Conservation (phyloP, 1,140 invertebrate species). For the Drosophila orena region DNA sequence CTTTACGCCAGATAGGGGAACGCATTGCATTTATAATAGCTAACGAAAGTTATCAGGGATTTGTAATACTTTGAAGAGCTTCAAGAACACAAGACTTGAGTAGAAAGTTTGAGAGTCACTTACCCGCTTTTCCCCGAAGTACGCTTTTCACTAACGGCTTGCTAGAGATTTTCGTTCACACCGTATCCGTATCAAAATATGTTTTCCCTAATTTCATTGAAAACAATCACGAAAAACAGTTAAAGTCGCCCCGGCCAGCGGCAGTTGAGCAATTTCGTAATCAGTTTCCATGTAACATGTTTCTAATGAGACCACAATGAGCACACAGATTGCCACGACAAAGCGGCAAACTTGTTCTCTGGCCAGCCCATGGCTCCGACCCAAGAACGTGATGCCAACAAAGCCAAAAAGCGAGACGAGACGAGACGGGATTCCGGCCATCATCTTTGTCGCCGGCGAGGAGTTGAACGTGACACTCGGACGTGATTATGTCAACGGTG, state of each 20-base stretch:
- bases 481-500: conserved; percentile 78
- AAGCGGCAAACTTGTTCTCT: conserved; percentile 65
- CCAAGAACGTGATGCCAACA: conserved; percentile 76
- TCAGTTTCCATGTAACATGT: conserved; percentile 76
- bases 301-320: conserved; percentile 72
- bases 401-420: conserved; percentile 53
- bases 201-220: conserved; percentile 54
- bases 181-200: conserved; percentile 4
- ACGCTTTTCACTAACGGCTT: background rate
- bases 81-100: background rate
- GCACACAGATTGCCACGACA: conserved; percentile 34
- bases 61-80: background rate
- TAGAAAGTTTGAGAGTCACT: conserved; percentile 6
- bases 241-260: conserved; percentile 36
- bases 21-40: background rate
- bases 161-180: conserved; percentile 9
- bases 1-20: background rate
- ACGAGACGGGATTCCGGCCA: conserved; percentile 39
- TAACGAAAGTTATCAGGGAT: background rate
- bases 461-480: conserved; percentile 75
- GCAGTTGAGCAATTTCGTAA: conserved; percentile 62
- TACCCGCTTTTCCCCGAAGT: background rate
- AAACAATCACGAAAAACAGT: conserved; percentile 72
- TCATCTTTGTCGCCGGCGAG: conserved; percentile 21
- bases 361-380: conserved; percentile 19